Conservation (phyloP, 2,113 vertebrate genomes). For the Gadus macrocephalus region DNA sequence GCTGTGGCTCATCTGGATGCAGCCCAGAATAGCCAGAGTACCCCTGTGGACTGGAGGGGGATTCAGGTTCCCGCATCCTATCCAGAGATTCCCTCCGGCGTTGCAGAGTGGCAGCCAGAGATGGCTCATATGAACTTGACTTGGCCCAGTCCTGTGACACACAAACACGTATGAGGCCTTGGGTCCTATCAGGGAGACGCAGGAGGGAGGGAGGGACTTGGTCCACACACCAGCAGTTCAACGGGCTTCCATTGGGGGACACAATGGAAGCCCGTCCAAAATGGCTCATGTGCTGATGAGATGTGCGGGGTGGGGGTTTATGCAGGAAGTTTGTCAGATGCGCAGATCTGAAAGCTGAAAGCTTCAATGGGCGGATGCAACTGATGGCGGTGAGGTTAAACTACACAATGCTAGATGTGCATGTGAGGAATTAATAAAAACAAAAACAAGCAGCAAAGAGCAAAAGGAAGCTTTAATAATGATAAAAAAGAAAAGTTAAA, state of each 20-base stretch:
- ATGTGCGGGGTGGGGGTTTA: constrained; percentile 17
- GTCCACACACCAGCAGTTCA: constrained; percentile 24
- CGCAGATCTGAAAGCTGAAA: constrained; percentile 43
- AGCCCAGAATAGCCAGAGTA: constrained; percentile 68
- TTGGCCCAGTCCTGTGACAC: constrained; percentile 89
- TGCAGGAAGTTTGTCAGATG: constrained; percentile 33
- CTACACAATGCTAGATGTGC: constrained; percentile 10
- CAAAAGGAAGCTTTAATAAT: constrained; percentile 22
- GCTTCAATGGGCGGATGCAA: constrained; percentile 32
- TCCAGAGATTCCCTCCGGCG: constrained; percentile 84
- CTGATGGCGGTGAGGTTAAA: constrained; percentile 39
- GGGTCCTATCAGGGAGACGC: constrained; percentile 22
- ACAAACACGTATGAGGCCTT: neutral
- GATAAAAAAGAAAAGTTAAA: constrained; percentile 52
- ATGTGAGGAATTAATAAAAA: constrained; percentile 29
- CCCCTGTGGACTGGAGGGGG: constrained; percentile 56
- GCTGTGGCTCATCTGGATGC: constrained; percentile 72
- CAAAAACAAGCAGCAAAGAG: constrained; percentile 48
- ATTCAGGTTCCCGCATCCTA: constrained; percentile 80
- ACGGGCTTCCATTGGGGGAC: constrained; percentile 2
- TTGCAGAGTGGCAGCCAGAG: constrained; percentile 74
- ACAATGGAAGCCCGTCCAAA: neutral
- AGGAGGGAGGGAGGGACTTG: constrained; percentile 18
- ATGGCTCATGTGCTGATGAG: neutral
- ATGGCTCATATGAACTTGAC: constrained; percentile 80